Conservation (phyloP, 2,113 vertebrate species). For the Pseudorhombus dupliciocellatus region DNA sequence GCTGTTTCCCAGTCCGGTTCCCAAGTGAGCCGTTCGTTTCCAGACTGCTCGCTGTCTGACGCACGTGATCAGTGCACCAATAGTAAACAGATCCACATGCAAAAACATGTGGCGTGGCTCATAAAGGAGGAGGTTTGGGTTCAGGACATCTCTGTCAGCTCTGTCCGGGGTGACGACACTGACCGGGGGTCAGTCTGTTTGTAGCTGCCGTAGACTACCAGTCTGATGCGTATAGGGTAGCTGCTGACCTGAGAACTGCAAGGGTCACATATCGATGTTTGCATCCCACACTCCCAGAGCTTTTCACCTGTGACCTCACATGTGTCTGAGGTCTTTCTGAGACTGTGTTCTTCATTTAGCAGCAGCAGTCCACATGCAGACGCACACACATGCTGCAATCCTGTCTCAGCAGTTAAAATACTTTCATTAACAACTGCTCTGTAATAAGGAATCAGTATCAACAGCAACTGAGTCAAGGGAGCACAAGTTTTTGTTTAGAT, state of each 20-base stretch:
- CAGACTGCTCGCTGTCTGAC: constrained; percentile 21
- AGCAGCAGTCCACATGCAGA: neutral
- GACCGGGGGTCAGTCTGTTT: neutral
- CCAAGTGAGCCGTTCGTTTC: constrained; percentile 41
- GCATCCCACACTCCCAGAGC: constrained; percentile 1
- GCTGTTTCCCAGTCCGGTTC: constrained; percentile 41
- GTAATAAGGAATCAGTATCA: neutral
- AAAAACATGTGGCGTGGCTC: neutral
- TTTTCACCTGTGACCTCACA: constrained; percentile 40
- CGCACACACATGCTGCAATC: neutral
- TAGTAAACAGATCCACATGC: neutral
- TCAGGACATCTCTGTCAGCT: neutral
- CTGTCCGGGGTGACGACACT: neutral
- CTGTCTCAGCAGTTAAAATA: too few species aligned
- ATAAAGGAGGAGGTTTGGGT: neutral
- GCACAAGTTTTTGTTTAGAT: neutral
- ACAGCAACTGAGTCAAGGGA: neutral
- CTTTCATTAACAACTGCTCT: too few species aligned
- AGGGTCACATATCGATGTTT: constrained; percentile 30
- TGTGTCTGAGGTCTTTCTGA: constrained; percentile 33
- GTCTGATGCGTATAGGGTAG: constrained; percentile 10
- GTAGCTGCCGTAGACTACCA: constrained; percentile 1
- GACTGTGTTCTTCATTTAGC: constrained; percentile 13
- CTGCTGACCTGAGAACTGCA: constrained; percentile 49
- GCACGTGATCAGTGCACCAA: neutral